Base-by-base conservation (phyloP, 1,140 invertebrate species). In the Arctopsyche grandis region DNA sequence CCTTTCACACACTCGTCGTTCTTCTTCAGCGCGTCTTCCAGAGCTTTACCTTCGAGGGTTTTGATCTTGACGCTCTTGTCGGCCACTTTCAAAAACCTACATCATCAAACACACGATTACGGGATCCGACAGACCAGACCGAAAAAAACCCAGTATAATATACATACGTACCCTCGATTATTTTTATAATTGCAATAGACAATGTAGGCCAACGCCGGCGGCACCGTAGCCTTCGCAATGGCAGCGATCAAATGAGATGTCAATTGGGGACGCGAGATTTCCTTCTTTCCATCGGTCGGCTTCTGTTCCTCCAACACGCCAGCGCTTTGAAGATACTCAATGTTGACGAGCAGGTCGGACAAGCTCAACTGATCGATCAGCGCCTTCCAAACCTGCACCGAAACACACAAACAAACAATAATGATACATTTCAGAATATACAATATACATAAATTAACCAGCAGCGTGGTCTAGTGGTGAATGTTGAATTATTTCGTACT, bases 101-200 rank as follows among this genome's bases (percentile, higher is more conserved):
- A 63, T 63, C 10, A 56, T n/a, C 12, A 16, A 19, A 56, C n/a
- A n/a, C n/a, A n/a, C n/a, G n/a, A n/a, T n/a, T n/a, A 63, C 43
- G 38, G 26, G 9, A 66, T 3, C 3, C 16, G 10, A 52, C 16
- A 52, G 10, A 52, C 12, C 16, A 52, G 12, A 52, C 48, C 10
- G 0, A 26, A 26, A 66, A n/a, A 60, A n/a, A n/a, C n/a, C 24
- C 5, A 63, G 9, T 16, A 16, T 63, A 22, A 63, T 19, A 24
- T 66, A 26, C 22, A 22, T 60, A 19, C 43, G 14, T 43, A 76
- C 74, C 38, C 52, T n/a, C 22, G 22, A 44, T 43, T 56, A 38
- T 58, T 76, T 38, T 63, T 76, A 63, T 74, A 76, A 43, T 76
- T 63, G 24, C 74, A 63, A 63, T 76, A 76, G 12, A 16, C 38